A percentile compares a stretch with the other conserved stretches of the same genome.
These are phyloP conservation scores for Nothocercus julius DNA, from an alignment of 2,113 vertebrate genomes.

Conservation along the genomic window DNA sequence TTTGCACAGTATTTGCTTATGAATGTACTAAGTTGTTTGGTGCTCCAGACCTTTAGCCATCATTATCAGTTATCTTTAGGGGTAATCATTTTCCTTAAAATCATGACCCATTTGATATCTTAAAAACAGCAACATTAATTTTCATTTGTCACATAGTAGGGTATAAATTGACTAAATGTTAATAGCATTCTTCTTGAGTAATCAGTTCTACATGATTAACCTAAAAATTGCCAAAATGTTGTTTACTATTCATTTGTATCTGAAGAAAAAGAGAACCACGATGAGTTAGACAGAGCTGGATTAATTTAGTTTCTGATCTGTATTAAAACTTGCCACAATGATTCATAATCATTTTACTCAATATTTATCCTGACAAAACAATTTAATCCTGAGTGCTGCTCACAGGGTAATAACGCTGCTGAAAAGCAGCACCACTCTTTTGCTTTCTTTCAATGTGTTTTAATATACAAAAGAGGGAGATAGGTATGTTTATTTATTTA, in stretches of 20 bases:
- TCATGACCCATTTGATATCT: slow-evolving; percentile 80
- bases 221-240: slow-evolving; percentile 84
- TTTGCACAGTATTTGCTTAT: slow-evolving; percentile 38
- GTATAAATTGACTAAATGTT: slow-evolving; percentile 84
- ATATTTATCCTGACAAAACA: slow-evolving; percentile 78
- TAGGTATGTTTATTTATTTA: not conserved
- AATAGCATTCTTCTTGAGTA: slow-evolving; percentile 82
- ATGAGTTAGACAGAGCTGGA: slow-evolving; percentile 71
- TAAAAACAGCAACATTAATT: slow-evolving; percentile 82
- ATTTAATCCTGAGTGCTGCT: slow-evolving; percentile 61
- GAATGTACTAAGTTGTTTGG: not conserved
- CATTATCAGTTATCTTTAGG: slow-evolving; percentile 65
- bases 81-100: slow-evolving; percentile 76
- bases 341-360: slow-evolving; percentile 77
- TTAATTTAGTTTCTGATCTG: slow-evolving; percentile 82
- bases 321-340: slow-evolving; percentile 79
- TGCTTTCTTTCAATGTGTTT: not conserved
- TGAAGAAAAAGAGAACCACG: slow-evolving; percentile 52
- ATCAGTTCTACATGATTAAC: slow-evolving; percentile 86
- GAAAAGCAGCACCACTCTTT: slow-evolving; percentile 26
- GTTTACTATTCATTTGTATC: slow-evolving; percentile 84
- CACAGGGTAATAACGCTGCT: not conserved
- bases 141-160: slow-evolving; percentile 82
- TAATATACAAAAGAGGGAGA: not conserved
- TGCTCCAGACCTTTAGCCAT: slow-evolving; percentile 36